These are phyloP conservation scores for Ridgeia piscesae DNA, from an alignment of 1,140 invertebrate genomes.

Conservation along the genomic window DNA sequence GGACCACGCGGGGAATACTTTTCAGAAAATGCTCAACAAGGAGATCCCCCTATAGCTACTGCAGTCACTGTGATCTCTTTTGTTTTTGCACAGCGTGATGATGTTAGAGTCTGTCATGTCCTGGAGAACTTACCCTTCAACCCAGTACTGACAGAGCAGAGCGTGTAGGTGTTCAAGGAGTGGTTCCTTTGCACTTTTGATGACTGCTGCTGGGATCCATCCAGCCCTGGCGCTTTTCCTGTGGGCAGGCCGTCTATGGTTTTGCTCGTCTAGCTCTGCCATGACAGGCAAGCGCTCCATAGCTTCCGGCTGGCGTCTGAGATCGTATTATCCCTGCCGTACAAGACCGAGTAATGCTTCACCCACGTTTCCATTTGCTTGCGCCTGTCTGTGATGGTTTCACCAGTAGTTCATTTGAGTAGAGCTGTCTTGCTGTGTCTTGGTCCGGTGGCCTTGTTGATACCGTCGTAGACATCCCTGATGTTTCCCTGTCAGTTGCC, in stretches of 20 bases:
- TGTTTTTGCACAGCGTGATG: conserved; percentile 23
- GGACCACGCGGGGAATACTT: conserved; percentile 24
- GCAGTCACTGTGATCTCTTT: neutral
- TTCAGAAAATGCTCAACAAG: conserved; percentile 33
- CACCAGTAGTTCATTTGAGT: conserved; percentile 24
- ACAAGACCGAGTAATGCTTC: conserved; percentile 31
- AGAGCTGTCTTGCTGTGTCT: too few relatives aligned
- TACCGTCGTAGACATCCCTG: too few relatives aligned
- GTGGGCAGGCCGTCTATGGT: conserved; percentile 28
- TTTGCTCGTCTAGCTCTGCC: conserved; percentile 22
- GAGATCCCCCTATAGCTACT: conserved; percentile 33
- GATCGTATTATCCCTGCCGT: conserved; percentile 24
- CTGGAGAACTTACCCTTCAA: conserved; percentile 17
- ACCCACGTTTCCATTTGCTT: conserved; percentile 29
- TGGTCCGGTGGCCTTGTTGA: too few relatives aligned
- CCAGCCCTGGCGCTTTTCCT: conserved; percentile 27
- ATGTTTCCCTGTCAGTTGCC: too few relatives aligned
- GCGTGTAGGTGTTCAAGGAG: conserved; percentile 19
- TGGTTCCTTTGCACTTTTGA: conserved; percentile 13
- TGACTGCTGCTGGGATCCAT: conserved; percentile 18
- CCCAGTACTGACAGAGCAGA: conserved; percentile 23
- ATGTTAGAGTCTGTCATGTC: conserved; percentile 22
- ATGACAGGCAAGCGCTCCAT: conserved; percentile 17
- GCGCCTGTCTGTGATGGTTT: conserved; percentile 23
- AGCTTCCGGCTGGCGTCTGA: neutral